These are phyloP conservation scores for Andrena marginata DNA, from an alignment of 2,888 invertebrate species.

Conservation along the genomic window DNA sequence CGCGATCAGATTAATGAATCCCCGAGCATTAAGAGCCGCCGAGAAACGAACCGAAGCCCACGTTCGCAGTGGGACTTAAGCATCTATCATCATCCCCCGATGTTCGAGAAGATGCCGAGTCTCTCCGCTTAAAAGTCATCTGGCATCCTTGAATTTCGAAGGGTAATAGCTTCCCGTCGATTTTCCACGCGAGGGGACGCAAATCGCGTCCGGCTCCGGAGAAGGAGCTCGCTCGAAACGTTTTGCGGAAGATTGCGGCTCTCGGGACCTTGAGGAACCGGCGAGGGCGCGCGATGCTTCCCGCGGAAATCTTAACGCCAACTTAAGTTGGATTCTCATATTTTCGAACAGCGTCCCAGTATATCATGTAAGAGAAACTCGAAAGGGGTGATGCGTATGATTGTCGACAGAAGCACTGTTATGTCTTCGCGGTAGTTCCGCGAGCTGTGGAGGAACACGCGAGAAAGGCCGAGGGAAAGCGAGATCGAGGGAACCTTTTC, in stretches of 20 bases:
- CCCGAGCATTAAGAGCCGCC: not conserved
- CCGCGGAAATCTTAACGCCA: not conserved
- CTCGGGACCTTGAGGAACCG: slow-evolving; percentile 16
- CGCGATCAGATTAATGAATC: not conserved
- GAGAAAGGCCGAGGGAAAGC: slow-evolving; percentile 36
- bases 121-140: not conserved
- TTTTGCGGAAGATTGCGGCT: slow-evolving; percentile 51
- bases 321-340: not conserved
- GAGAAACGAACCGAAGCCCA: not conserved
- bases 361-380: not conserved
- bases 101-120: not conserved
- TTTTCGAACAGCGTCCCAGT: not conserved
- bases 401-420: slow-evolving; percentile 70
- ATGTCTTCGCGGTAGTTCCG: slow-evolving; percentile 77
- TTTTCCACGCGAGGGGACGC: slow-evolving; percentile 70
- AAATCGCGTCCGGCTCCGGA: slow-evolving; percentile 44
- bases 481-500: slow-evolving; percentile 28
- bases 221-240: slow-evolving; percentile 64
- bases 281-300: not conserved
- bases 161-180: slow-evolving; percentile 80
- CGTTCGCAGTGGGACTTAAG: no score
- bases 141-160: slow-evolving; percentile 32
- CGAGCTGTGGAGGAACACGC: slow-evolving; percentile 56
- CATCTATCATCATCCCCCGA: no score
- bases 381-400: not conserved